Conservation (phyloP, 2,888 invertebrate species). For the Leptopterna dolabrata region DNA sequence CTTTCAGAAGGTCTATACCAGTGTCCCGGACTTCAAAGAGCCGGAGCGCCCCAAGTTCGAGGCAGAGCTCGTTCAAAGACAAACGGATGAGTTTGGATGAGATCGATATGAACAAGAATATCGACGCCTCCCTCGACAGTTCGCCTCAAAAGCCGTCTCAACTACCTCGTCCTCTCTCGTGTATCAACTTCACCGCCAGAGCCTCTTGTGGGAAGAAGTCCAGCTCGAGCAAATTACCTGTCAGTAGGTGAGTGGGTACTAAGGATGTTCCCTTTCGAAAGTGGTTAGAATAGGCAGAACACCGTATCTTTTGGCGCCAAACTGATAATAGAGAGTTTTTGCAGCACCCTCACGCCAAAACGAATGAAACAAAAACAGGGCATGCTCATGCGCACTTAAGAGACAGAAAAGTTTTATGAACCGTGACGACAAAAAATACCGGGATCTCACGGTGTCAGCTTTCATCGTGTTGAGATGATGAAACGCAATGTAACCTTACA, state of each 20-base stretch:
- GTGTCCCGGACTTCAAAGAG: constrained; percentile 19
- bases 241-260: constrained; percentile 49
- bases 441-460: too few relatives aligned
- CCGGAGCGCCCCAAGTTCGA: constrained; percentile 27
- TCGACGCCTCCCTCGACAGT: background rate
- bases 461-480: too few relatives aligned
- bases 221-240: constrained; percentile 54
- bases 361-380: too few relatives aligned
- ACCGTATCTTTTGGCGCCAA: too few relatives aligned
- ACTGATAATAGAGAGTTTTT: too few relatives aligned
- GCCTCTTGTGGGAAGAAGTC: constrained; percentile 32
- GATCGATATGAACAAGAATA: constrained; percentile 51
- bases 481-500: too few relatives aligned
- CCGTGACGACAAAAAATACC: too few relatives aligned
- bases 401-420: too few relatives aligned
- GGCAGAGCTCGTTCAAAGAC: constrained; percentile 48
- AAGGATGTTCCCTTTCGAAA: too few relatives aligned
- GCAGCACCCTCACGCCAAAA: too few relatives aligned
- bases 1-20: background rate
- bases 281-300: too few relatives aligned
- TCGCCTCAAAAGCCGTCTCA: constrained; percentile 52
- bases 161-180: constrained; percentile 58
- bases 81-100: constrained; percentile 57
- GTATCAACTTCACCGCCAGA: constrained; percentile 54
- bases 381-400: too few relatives aligned